phyloP scores from a whole-genome alignment of 1,140 invertebrate genomes.

The Calycopis cecrops region DNA sequence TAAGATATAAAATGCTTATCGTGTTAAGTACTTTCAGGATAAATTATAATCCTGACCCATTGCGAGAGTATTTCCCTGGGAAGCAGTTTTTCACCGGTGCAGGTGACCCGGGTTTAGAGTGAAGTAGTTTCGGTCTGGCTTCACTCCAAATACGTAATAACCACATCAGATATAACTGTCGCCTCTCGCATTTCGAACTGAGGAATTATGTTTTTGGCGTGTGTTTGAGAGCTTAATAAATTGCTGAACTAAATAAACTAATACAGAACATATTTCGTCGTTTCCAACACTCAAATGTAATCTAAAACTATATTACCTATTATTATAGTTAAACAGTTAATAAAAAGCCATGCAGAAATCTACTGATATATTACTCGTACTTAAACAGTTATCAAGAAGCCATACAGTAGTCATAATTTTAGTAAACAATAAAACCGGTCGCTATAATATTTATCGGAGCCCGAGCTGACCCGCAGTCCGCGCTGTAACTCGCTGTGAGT shows the following conservation, averaged over 20 bases:
- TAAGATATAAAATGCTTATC: neutral
- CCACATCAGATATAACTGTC: slow-evolving; percentile 50
- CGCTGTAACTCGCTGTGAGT: slow-evolving; percentile 47
- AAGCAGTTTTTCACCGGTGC: slow-evolving; percentile 13
- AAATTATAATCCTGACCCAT: neutral
- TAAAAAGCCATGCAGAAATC: neutral
- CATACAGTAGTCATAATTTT: slow-evolving; percentile 3
- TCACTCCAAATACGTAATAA: slow-evolving; percentile 51
- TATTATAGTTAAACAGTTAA: neutral
- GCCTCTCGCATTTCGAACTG: slow-evolving; percentile 8
- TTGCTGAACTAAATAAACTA: neutral
- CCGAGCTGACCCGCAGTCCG: slow-evolving; percentile 49
- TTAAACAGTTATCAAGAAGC: neutral
- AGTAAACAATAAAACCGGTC: slow-evolving; percentile 32
- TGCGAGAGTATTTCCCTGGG: neutral
- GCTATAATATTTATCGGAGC: slow-evolving; percentile 42
- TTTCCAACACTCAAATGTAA: no score
- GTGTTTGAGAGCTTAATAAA: neutral
- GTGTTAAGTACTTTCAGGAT: neutral
- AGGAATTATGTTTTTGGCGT: neutral
- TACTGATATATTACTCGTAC: neutral
- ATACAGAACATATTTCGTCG: neutral
- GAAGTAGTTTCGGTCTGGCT: slow-evolving; percentile 47
- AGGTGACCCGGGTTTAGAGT: slow-evolving; percentile 49
- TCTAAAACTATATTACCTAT: no score